Conservation (phyloP, 2,113 vertebrate species). For the Connochaetes taurinus region DNA sequence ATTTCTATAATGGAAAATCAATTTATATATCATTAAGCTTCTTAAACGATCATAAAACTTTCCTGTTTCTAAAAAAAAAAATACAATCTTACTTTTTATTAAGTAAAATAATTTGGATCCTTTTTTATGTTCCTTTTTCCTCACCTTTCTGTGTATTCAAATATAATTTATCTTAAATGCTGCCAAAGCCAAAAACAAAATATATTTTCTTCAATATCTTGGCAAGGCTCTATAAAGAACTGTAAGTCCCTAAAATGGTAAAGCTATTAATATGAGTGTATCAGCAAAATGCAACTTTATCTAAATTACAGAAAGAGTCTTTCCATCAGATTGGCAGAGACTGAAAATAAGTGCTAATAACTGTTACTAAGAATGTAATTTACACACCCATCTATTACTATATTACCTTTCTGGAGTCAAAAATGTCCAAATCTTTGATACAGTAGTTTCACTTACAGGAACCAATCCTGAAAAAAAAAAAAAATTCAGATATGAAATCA, state of each 20-base stretch:
- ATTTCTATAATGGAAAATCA: neutral
- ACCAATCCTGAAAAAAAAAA: neutral
- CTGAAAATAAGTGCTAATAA: constrained; percentile 11
- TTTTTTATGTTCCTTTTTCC: constrained; percentile 19
- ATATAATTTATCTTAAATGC: constrained; percentile 38
- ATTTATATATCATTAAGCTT: neutral
- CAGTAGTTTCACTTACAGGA: neutral
- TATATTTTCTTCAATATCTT: neutral
- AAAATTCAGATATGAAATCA: neutral
- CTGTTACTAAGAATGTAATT: neutral
- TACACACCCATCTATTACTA: neutral
- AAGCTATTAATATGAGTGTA: constrained; percentile 24
- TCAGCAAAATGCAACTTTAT: neutral
- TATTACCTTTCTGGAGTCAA: constrained; percentile 7
- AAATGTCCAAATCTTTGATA: neutral
- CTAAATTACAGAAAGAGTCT: neutral
- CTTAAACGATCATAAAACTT: neutral
- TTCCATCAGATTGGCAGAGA: neutral
- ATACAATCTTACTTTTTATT: constrained; percentile 3
- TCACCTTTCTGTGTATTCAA: constrained; percentile 22
- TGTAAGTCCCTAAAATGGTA: neutral
- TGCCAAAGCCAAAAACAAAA: constrained; percentile 22
- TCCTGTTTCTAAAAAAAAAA: neutral
- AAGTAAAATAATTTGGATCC: constrained; percentile 8
- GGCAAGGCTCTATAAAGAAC: neutral